These are phyloP conservation scores for Drosophila mojavensis DNA, from an alignment of 1,140 invertebrate species.

Conservation along the genomic window DNA sequence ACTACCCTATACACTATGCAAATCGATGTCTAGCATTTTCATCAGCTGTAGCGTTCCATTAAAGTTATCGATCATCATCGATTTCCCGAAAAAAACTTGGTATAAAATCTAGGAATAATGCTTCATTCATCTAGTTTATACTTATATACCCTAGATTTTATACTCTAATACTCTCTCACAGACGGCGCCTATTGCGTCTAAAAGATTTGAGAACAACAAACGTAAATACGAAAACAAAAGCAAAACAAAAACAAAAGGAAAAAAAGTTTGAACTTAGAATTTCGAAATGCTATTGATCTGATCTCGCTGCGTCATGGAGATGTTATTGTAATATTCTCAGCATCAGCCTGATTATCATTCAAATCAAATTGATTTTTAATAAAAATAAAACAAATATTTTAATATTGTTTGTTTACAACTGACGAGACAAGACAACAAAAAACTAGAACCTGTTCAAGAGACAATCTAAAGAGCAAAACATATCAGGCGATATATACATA, in stretches of 20 bases:
- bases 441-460: slow-evolving; percentile 36
- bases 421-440: slow-evolving; percentile 5
- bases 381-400: not conserved
- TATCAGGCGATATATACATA: slow-evolving; percentile 7
- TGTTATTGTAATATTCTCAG: not conserved
- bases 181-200: not conserved
- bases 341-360: not conserved
- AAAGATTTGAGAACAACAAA: slow-evolving; percentile 13
- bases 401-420: slow-evolving; percentile 22
- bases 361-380: not conserved
- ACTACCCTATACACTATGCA: no score
- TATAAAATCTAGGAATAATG: no score
- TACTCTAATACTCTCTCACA: no score
- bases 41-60: no score
- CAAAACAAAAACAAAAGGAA: slow-evolving; percentile 32
- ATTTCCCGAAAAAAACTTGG: no score
- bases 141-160: no score
- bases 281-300: slow-evolving; percentile 7
- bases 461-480: slow-evolving; percentile 26
- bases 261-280: slow-evolving; percentile 7
- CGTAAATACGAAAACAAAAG: slow-evolving; percentile 36
- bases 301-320: slow-evolving; percentile 1
- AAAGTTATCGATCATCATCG: no score
- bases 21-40: no score
- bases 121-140: no score